A percentile compares a stretch with the other conserved stretches of the same genome.
Evolutionary conservation across 64 coral and sea anemone species (phyloP).

Genomic region (Hydrozoanthus tunicans): DNA sequence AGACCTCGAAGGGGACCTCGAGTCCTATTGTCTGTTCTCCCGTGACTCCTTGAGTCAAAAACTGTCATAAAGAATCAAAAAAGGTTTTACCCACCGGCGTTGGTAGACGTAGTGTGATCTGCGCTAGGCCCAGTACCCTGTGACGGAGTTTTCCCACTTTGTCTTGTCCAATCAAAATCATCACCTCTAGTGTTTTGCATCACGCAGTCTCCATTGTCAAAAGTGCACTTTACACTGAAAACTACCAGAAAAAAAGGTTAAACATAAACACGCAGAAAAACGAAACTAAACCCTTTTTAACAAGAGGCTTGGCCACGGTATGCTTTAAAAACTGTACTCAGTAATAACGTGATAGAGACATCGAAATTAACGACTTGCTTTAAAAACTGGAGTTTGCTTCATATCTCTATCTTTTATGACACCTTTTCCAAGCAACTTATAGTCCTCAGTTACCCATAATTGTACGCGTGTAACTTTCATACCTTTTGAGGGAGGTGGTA

Average conservation of each 20-base stretch:
- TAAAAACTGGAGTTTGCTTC: no score
- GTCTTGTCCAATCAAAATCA: conserved; percentile 18
- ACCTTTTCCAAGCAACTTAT: no score
- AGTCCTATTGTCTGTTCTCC: background rate
- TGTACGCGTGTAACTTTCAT: background rate
- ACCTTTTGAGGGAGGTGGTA: background rate
- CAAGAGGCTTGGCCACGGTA: no score
- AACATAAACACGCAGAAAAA: no score
- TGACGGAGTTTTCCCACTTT: background rate
- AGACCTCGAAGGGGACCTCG: no score
- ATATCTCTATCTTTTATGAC: no score
- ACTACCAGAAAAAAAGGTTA: background rate
- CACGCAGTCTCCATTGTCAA: background rate
- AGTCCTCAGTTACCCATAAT: no score
- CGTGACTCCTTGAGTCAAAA: background rate
- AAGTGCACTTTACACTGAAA: conserved; percentile 22
- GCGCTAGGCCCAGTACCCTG: background rate
- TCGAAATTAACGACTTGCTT: no score
- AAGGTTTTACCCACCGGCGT: background rate
- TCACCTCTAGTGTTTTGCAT: background rate
- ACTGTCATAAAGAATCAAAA: background rate
- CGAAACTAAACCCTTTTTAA: no score
- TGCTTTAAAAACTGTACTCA: no score
- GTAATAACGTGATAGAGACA: no score
- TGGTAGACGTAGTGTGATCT: background rate